A percentile compares a stretch with the other conserved stretches of the same genome.
Conservation (phyloP, 1,140 invertebrate species). For the Cherax quadricarinatus region DNA sequence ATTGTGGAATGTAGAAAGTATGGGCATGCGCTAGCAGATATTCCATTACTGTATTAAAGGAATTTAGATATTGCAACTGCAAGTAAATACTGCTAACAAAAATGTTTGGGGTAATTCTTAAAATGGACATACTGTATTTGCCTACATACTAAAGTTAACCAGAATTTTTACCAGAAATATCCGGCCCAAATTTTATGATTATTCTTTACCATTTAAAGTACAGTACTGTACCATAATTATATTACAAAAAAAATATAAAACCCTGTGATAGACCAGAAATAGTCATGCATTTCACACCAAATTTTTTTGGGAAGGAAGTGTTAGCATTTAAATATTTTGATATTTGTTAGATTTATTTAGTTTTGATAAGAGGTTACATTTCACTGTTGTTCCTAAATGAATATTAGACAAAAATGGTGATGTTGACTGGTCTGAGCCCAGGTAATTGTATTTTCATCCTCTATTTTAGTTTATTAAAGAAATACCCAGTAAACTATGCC, state of each 20-base stretch:
- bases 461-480: background rate
- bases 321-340: background rate
- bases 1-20: background rate
- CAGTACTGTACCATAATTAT: no score
- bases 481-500: background rate
- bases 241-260: background rate
- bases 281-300: background rate
- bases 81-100: no score
- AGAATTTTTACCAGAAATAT: no score
- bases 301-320: background rate
- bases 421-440: background rate
- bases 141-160: no score
- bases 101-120: no score
- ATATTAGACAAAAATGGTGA: background rate
- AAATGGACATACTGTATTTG: no score
- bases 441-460: background rate
- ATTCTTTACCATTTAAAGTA: no score
- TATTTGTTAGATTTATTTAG: background rate
- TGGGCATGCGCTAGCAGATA: background rate
- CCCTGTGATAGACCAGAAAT: background rate
- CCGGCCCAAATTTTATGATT: no score
- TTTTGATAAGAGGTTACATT: background rate
- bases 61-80: no score
- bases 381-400: background rate
- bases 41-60: no score